phyloP scores from a whole-genome alignment of 2,888 invertebrate genomes.

The Taenaris catops region DNA sequence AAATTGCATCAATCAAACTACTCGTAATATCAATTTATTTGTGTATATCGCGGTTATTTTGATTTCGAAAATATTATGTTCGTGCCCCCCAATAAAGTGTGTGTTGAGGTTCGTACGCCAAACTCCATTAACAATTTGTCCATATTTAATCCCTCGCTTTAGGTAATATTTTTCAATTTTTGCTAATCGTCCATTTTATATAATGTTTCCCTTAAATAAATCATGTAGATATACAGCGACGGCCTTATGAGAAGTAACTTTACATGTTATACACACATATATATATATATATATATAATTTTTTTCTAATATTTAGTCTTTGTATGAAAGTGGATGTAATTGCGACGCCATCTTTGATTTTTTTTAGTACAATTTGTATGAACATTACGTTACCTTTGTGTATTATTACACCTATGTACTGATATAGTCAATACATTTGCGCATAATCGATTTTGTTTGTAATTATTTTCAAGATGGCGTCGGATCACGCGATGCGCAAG shows the following conservation, averaged over 20 bases:
- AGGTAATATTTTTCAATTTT: slow-evolving; percentile 40
- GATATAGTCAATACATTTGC: slow-evolving; percentile 3
- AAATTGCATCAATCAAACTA: no score
- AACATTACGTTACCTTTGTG: slow-evolving; percentile 9
- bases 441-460: no score
- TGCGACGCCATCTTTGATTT: slow-evolving; percentile 22
- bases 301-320: slow-evolving; percentile 28
- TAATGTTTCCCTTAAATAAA: slow-evolving; percentile 25
- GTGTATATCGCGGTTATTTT: no score
- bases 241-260: slow-evolving; percentile 24
- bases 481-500: slow-evolving; percentile 26
- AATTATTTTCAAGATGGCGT: slow-evolving; percentile 38
- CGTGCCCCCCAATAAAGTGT: no score
- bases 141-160: slow-evolving; percentile 30
- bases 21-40: no score
- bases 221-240: slow-evolving; percentile 38
- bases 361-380: slow-evolving; percentile 5
- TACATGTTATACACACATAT: slow-evolving; percentile 20
- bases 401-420: background rate
- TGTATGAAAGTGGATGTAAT: slow-evolving; percentile 26
- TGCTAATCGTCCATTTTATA: slow-evolving; percentile 42
- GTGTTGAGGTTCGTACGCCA: no score
- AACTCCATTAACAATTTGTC: background rate
- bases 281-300: slow-evolving; percentile 26
- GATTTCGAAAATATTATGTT: no score